Conservation (phyloP, 1,140 invertebrate species). For the Metaphire vulgaris region DNA sequence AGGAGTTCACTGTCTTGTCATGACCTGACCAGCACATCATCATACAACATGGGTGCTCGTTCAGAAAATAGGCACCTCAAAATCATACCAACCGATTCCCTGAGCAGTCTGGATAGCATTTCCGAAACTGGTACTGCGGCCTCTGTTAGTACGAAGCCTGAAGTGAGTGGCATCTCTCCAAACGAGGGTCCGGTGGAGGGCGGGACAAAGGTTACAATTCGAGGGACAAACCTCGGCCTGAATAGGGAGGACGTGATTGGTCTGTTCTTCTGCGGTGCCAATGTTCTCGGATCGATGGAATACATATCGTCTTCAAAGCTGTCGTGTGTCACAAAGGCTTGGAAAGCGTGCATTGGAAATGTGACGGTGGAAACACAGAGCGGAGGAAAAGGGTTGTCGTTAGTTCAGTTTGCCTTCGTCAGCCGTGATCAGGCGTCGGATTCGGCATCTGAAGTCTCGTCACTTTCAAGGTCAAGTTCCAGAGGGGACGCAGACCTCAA, state of each 20-base stretch:
- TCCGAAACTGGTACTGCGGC: background rate
- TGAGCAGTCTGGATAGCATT: background rate
- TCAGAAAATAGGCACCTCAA: background rate
- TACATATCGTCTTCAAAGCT: conserved; percentile 43
- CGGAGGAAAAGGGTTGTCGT: conserved; percentile 37
- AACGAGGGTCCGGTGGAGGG: conserved; percentile 38
- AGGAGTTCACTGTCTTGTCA: background rate
- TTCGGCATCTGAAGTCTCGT: background rate
- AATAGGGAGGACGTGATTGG: conserved; percentile 44
- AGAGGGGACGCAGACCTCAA: background rate
- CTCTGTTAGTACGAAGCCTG: conserved; percentile 27
- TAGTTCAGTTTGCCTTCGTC: conserved; percentile 14
- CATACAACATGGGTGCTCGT: background rate
- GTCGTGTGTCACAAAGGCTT: conserved; percentile 40
- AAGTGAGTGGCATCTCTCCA: conserved; percentile 40
- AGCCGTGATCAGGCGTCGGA: background rate
- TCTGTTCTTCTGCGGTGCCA: conserved; percentile 41
- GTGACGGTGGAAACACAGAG: conserved; percentile 44
- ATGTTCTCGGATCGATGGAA: conserved; percentile 42
- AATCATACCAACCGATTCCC: background rate
- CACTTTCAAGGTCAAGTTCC: background rate
- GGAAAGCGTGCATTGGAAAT: conserved; percentile 39
- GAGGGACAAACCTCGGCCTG: conserved; percentile 41
- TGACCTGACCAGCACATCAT: background rate
- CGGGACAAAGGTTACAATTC: conserved; percentile 40